Conservation (phyloP, 2,797 vertebrate species). For the Lutjanus campechanus region DNA sequence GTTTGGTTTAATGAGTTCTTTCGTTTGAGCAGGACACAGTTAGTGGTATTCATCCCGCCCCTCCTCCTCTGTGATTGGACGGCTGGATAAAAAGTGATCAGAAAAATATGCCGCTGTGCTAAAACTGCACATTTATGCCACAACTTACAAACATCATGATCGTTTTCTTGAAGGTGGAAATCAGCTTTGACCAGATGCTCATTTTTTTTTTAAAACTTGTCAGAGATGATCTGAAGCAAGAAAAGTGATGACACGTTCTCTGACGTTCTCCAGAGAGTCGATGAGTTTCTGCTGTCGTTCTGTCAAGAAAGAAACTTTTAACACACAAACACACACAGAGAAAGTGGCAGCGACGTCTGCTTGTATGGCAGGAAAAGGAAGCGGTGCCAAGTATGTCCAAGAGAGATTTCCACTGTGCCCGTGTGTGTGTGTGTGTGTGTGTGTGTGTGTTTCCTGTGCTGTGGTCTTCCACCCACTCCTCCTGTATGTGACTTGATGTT, state of each 20-base stretch:
- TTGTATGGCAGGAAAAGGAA: constrained; percentile 72
- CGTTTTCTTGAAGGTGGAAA: too few species aligned
- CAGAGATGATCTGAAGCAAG: too few species aligned
- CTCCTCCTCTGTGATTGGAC: too few species aligned
- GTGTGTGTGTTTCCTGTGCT: constrained; percentile 51
- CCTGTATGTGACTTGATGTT: constrained; percentile 27
- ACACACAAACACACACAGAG: constrained; percentile 6
- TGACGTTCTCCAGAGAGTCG: not conserved
- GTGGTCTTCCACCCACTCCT: constrained; percentile 18
- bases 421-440: constrained; percentile 35
- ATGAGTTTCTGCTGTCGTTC: not conserved
- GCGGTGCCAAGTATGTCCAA: constrained; percentile 58
- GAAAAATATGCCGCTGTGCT: too few species aligned
- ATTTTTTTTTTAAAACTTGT: too few species aligned
- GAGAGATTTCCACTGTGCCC: constrained; percentile 68
- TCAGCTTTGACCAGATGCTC: too few species aligned
- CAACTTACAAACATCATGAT: too few species aligned
- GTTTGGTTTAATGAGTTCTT: too few species aligned
- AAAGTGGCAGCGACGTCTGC: constrained; percentile 11
- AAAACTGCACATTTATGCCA: too few species aligned
- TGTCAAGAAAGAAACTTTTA: not conserved
- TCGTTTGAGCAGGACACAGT: too few species aligned
- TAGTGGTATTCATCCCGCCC: too few species aligned
- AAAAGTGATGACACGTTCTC: not conserved
- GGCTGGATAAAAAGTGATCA: too few species aligned